Evolutionary conservation across 1,140 invertebrate species (phyloP).

Genomic region (Liolophura sinensis): DNA sequence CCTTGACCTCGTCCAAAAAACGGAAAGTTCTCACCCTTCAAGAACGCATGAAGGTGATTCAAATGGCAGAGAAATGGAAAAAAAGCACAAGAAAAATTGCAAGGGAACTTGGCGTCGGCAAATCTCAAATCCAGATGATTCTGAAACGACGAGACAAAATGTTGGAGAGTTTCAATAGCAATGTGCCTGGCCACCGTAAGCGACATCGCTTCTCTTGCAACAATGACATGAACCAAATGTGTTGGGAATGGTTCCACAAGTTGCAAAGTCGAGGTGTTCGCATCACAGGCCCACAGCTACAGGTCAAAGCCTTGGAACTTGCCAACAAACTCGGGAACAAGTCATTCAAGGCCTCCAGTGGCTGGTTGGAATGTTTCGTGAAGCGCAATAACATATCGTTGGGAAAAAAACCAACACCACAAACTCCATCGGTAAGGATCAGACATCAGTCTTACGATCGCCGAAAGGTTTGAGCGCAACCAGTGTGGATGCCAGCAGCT

Average conservation of each 20-base stretch:
- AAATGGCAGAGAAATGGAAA: background rate
- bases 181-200: constrained; percentile 8
- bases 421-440: too few species aligned
- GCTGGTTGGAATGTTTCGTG: constrained; percentile 21
- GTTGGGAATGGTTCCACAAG: constrained; percentile 16
- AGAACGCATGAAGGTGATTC: constrained; percentile 7
- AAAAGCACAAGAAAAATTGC: constrained; percentile 16
- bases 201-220: background rate
- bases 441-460: too few species aligned
- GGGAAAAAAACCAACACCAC: constrained; percentile 8
- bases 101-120: constrained; percentile 11
- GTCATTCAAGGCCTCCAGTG: constrained; percentile 37
- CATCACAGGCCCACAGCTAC: constrained; percentile 18
- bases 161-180: constrained; percentile 14
- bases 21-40: constrained; percentile 14
- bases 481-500: too few species aligned
- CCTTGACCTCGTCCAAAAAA: background rate
- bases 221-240: constrained; percentile 16
- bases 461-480: too few species aligned
- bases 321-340: constrained; percentile 16
- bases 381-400: constrained; percentile 19
- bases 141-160: constrained; percentile 14
- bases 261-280: background rate
- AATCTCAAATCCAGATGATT: constrained; percentile 17
- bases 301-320: constrained; percentile 18